Evolutionary conservation across 2,113 vertebrate genomes (phyloP).

Genomic region (Equus przewalskii): DNA sequence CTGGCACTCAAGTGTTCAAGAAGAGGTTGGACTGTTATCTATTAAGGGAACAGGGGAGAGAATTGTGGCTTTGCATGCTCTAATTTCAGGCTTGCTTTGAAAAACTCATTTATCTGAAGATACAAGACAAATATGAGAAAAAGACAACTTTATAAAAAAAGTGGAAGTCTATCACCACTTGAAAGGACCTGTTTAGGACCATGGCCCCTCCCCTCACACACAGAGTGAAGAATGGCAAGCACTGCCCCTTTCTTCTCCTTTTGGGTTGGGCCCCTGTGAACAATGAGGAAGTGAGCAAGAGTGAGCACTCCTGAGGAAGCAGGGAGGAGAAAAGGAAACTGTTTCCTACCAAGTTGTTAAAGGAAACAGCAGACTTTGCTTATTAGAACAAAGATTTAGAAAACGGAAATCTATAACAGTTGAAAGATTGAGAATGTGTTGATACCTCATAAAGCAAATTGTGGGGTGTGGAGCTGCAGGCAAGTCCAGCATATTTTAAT

Average conservation of each 20-base stretch:
- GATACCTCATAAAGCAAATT: background rate
- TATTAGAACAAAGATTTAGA: background rate
- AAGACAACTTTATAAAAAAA: background rate
- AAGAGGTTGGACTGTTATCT: background rate
- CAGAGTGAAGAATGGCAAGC: background rate
- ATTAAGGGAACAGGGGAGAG: background rate
- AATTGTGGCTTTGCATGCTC: too few relatives aligned
- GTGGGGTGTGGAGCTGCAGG: background rate
- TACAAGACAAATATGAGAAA: background rate
- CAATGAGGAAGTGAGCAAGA: background rate
- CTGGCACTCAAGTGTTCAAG: background rate
- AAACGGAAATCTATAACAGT: background rate
- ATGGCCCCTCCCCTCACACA: fast-evolving
- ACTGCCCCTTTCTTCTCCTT: background rate
- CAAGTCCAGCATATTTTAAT: background rate
- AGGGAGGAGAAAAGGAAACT: background rate
- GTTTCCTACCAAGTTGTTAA: background rate
- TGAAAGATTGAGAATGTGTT: slow-evolving; percentile 7
- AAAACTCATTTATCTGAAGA: background rate
- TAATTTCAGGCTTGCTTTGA: background rate
- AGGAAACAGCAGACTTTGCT: background rate
- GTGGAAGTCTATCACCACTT: background rate
- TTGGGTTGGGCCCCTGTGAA: background rate
- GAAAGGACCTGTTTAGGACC: background rate
- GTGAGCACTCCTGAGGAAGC: background rate